These are phyloP conservation scores for Brachionichthys hirsutus DNA, from an alignment of 2,113 vertebrate genomes.

Conservation along the genomic window DNA sequence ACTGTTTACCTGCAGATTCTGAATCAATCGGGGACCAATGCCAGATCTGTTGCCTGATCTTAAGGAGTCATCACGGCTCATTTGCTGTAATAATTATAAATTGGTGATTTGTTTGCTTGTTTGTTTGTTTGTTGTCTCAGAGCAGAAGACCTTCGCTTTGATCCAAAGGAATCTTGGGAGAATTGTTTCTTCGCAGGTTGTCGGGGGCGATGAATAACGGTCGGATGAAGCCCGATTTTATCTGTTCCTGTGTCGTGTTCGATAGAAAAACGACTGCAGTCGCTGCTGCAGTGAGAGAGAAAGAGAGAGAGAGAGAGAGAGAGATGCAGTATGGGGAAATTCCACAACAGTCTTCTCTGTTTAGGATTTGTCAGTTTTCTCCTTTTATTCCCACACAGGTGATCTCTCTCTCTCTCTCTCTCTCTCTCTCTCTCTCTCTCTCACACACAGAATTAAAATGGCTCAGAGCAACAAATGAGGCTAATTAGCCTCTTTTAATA, in stretches of 20 bases:
- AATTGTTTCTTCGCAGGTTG: constrained; percentile 19
- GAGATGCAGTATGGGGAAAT: not conserved
- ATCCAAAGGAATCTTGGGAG: constrained; percentile 23
- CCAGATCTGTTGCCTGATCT: too few relatives aligned
- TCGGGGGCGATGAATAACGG: not conserved
- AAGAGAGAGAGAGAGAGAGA: too few relatives aligned
- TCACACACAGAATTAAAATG: not conserved
- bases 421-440: not conserved
- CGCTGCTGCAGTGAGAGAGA: constrained; percentile 16
- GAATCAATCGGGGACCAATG: too few relatives aligned
- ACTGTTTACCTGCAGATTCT: too few relatives aligned
- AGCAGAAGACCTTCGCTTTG: constrained; percentile 4
- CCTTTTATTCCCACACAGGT: not conserved
- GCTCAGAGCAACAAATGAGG: constrained; percentile 42
- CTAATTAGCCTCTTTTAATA: not conserved
- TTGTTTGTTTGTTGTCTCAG: not conserved
- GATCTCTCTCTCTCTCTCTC: not conserved
- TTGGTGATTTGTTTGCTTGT: constrained; percentile 4
- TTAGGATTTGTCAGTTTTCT: constrained; percentile 15
- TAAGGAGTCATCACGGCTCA: too few relatives aligned
- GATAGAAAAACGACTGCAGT: constrained; percentile 22
- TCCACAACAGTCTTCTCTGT: constrained; percentile 14
- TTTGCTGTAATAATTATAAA: not conserved
- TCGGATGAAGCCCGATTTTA: constrained; percentile 3
- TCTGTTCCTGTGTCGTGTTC: constrained; percentile 4